Evolutionary conservation across 1,140 invertebrate species (phyloP).

Genomic region (Lepidurus apus): DNA sequence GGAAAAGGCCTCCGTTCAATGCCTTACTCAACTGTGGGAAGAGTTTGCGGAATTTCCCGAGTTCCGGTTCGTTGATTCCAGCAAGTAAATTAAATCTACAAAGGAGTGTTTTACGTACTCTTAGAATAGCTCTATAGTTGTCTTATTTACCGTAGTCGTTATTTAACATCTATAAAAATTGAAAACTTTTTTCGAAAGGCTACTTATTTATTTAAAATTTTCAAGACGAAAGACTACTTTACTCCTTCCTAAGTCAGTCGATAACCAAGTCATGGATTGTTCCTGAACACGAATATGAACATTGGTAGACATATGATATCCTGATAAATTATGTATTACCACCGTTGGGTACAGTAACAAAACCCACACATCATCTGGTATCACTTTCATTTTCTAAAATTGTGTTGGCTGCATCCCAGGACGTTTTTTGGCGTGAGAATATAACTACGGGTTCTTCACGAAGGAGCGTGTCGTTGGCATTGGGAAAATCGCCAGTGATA

Average conservation of each 20-base stretch:
- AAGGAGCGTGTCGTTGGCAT: conserved; percentile 26
- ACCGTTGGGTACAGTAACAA: conserved; percentile 31
- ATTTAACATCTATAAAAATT: conserved; percentile 45
- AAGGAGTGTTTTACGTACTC: neutral
- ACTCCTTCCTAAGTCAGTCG: conserved; percentile 51
- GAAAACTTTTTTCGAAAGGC: conserved; percentile 42
- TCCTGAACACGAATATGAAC: conserved; percentile 38
- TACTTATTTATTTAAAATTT: too few relatives aligned
- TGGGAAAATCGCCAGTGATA: conserved; percentile 27
- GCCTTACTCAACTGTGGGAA: conserved; percentile 54
- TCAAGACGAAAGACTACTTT: conserved; percentile 42
- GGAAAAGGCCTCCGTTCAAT: conserved; percentile 56
- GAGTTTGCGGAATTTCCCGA: neutral
- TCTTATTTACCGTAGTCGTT: conserved; percentile 37
- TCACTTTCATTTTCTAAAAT: conserved; percentile 29
- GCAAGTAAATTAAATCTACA: neutral
- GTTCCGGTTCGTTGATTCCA: neutral
- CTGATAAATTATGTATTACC: conserved; percentile 25
- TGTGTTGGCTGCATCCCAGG: conserved; percentile 28
- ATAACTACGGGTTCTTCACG: conserved; percentile 24
- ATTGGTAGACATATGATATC: neutral
- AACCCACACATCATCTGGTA: conserved; percentile 27
- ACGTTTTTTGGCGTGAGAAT: conserved; percentile 15
- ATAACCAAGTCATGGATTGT: conserved; percentile 56
- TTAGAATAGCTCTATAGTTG: neutral